A percentile compares a stretch with the other conserved stretches of the same genome.
Conservation (phyloP, 1,140 invertebrate genomes). For the Carposina sasakii region DNA sequence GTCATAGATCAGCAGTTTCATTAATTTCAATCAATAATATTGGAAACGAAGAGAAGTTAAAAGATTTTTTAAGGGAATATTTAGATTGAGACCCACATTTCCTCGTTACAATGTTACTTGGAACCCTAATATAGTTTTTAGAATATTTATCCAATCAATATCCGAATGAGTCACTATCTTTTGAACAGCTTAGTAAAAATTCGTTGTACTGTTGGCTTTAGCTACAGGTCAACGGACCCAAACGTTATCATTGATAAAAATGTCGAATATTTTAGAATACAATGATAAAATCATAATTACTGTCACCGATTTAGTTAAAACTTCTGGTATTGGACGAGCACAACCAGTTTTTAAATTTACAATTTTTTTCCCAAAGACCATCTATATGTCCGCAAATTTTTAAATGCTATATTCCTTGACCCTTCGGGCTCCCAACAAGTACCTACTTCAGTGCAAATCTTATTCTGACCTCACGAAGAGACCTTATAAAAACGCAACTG, state of each 20-base stretch:
- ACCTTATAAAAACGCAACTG: no score
- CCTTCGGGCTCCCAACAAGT: no score
- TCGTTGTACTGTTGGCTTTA: neutral
- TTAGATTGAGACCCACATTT: slow-evolving; percentile 12
- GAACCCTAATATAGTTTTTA: slow-evolving; percentile 13
- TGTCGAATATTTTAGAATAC: neutral
- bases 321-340: neutral
- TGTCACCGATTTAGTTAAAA: neutral
- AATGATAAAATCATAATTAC: neutral
- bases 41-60: slow-evolving; percentile 6
- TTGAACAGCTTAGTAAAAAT: neutral
- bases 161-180: neutral
- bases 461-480: no score
- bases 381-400: neutral
- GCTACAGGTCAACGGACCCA: neutral
- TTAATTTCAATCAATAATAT: slow-evolving; percentile 2
- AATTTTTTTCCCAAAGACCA: neutral
- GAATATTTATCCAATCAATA: slow-evolving; percentile 1
- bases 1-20: slow-evolving; percentile 10
- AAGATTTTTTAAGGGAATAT: slow-evolving; percentile 19
- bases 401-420: no score
- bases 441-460: no score
- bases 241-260: neutral
- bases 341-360: neutral
- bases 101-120: slow-evolving; percentile 12